phyloP scores from a whole-genome alignment of 2,888 invertebrate genomes.

The Trichopoda pennipes region DNA sequence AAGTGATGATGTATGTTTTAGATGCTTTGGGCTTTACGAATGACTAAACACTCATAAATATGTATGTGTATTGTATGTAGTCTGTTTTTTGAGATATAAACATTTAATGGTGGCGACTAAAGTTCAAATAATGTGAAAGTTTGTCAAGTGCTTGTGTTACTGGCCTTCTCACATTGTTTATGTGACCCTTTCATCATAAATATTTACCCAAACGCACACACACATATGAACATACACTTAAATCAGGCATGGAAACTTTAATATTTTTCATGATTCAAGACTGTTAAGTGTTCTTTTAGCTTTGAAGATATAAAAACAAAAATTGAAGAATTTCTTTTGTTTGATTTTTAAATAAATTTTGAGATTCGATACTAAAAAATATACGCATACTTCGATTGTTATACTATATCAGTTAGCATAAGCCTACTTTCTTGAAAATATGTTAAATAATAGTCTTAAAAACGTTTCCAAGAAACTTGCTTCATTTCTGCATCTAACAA shows the following conservation, averaged over 20 bases:
- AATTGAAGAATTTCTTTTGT: no score
- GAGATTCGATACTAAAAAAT: no score
- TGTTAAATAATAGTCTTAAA: no score
- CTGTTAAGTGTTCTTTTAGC: no score
- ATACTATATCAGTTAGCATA: no score
- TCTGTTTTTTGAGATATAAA: neutral
- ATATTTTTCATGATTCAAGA: no score
- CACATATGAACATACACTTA: neutral
- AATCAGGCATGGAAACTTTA: neutral
- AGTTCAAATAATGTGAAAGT: conserved; percentile 66
- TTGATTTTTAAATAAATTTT: no score
- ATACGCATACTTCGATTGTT: no score
- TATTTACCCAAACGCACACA: neutral
- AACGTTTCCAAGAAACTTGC: no score
- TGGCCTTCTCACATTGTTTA: conserved; percentile 61
- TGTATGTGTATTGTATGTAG: neutral
- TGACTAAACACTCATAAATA: neutral
- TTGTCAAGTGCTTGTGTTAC: conserved; percentile 65
- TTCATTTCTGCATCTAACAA: no score
- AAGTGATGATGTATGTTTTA: conserved; percentile 62
- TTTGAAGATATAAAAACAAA: no score
- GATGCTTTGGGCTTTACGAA: conserved; percentile 45
- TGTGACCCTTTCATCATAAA: conserved; percentile 60
- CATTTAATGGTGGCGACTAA: conserved; percentile 43
- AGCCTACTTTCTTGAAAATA: no score